phyloP scores from a whole-genome alignment of 2,888 invertebrate genomes.

The Nemapogon koenigi region DNA sequence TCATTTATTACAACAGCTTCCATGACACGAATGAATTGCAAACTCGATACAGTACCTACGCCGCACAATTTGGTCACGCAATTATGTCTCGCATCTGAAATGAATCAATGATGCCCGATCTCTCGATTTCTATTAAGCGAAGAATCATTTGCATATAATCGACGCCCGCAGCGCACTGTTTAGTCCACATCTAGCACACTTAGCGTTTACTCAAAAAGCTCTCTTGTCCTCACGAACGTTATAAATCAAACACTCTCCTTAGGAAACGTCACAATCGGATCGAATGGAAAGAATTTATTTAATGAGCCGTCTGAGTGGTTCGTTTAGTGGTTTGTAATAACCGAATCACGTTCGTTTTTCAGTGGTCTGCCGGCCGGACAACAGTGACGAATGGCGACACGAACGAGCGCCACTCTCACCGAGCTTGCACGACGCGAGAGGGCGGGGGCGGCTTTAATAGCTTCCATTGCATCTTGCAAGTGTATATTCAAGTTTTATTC shows the following conservation, averaged over 20 bases:
- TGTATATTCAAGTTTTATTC: too few species aligned
- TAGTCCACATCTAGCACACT: slow-evolving; percentile 12
- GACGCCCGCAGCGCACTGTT: slow-evolving; percentile 18
- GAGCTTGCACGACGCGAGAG: slow-evolving; percentile 34
- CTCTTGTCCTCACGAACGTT: slow-evolving; percentile 23
- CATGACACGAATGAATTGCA: slow-evolving; percentile 37
- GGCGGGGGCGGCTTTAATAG: slow-evolving; percentile 23
- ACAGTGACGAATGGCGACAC: slow-evolving; percentile 42
- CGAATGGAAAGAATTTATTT: slow-evolving; percentile 48
- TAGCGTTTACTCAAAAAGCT: slow-evolving; percentile 22
- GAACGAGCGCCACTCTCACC: slow-evolving; percentile 27
- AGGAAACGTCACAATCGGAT: slow-evolving; percentile 36
- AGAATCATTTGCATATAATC: slow-evolving; percentile 33
- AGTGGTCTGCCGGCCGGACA: slow-evolving; percentile 25
- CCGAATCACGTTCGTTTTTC: slow-evolving; percentile 53
- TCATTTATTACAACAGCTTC: slow-evolving; percentile 38
- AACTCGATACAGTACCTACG: slow-evolving; percentile 32
- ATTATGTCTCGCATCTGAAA: slow-evolving; percentile 31
- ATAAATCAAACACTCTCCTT: slow-evolving; percentile 34
- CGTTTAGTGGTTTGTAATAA: slow-evolving; percentile 45
- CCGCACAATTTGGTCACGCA: slow-evolving; percentile 42
- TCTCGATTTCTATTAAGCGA: slow-evolving; percentile 31
- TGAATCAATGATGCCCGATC: slow-evolving; percentile 26
- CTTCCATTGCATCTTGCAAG: neutral
- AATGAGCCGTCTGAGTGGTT: slow-evolving; percentile 48